Evolutionary conservation across 2,797 vertebrate genomes (phyloP).

Genomic region (Sylvia borin): DNA sequence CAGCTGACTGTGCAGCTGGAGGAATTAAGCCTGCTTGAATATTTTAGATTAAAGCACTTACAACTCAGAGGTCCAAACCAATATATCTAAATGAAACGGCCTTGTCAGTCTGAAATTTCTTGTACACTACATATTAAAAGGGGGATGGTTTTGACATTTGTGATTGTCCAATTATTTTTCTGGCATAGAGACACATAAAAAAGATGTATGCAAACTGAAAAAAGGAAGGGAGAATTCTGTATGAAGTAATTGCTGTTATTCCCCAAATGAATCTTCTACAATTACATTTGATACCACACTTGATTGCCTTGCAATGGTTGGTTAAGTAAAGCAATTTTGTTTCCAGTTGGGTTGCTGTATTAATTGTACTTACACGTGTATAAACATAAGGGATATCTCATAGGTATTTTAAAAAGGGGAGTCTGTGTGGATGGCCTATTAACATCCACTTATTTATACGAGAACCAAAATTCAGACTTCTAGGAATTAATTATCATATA

Average conservation of each 20-base stretch:
- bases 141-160: constrained; percentile 10
- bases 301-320: constrained; percentile 77
- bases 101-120: constrained; percentile 21
- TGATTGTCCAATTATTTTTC: constrained; percentile 55
- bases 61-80: constrained; percentile 49
- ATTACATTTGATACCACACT: constrained; percentile 71
- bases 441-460: constrained; percentile 45
- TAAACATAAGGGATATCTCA: constrained; percentile 67
- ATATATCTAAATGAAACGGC: constrained; percentile 53
- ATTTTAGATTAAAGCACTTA: constrained; percentile 19
- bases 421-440: constrained; percentile 57
- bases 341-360: constrained; percentile 63
- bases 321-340: constrained; percentile 79
- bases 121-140: neutral
- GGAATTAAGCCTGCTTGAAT: neutral
- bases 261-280: constrained; percentile 66
- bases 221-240: constrained; percentile 34
- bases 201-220: neutral
- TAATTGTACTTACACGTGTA: constrained; percentile 77
- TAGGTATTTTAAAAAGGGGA: constrained; percentile 68
- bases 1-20: neutral
- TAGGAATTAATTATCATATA: constrained; percentile 46
- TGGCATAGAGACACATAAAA: neutral
- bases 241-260: constrained; percentile 73
- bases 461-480: constrained; percentile 13